phyloP scores from a whole-genome alignment of 1,140 invertebrate genomes.

The honey bee (Apis mellifera) region Amel_HAv3.1 CM009936.2:12483001-12483500 shows the following conservation, averaged over 20 bases:
- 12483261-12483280: neutral
- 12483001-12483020: too few species aligned
- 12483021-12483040: too few species aligned
- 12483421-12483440: slow-evolving; percentile 35
- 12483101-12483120: slow-evolving; percentile 15
- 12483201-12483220: neutral
- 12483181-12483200: slow-evolving; percentile 24
- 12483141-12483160: slow-evolving; percentile 18
- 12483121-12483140: slow-evolving; percentile 19
- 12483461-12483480: slow-evolving; percentile 23
- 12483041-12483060: neutral
- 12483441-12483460: slow-evolving; percentile 39
- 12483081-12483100: slow-evolving; percentile 1
- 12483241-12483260: too few species aligned
- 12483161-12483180: slow-evolving; percentile 37
- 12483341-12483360: slow-evolving; percentile 65
- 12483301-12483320: slow-evolving; percentile 33
- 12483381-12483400: slow-evolving; percentile 62
- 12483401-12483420: slow-evolving; percentile 69
- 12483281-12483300: neutral
- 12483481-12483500: slow-evolving; percentile 56
- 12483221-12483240: neutral
- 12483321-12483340: slow-evolving; percentile 54
- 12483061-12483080: neutral
- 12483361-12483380: slow-evolving; percentile 69